A percentile compares a stretch with the other conserved stretches of the same genome.
Conservation (phyloP, 2,113 vertebrate species). For the Pontoporia blainvillei region DNA sequence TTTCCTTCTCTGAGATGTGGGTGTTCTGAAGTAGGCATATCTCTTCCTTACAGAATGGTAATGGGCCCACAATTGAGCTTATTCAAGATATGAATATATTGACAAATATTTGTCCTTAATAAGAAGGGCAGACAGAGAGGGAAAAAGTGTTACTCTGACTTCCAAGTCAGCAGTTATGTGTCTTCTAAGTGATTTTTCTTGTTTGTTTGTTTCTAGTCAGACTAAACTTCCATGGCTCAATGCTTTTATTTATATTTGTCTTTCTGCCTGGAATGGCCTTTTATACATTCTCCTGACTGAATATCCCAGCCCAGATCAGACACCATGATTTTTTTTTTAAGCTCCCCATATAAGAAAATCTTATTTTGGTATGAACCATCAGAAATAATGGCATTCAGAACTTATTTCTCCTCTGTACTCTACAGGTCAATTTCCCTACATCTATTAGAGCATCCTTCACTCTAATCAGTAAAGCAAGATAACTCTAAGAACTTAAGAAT, state of each 20-base stretch:
- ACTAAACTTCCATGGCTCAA: not conserved
- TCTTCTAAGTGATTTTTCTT: not conserved
- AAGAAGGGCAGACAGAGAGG: not conserved
- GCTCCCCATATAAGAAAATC: not conserved
- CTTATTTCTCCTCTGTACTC: not conserved
- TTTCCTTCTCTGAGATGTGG: not conserved
- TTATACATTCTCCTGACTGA: not conserved
- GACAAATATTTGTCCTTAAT: not conserved
- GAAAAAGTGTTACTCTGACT: not conserved
- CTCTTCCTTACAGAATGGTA: not conserved
- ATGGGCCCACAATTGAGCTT: not conserved
- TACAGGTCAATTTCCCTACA: not conserved
- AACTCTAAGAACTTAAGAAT: not conserved
- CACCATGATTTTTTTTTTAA: not conserved
- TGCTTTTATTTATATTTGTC: not conserved
- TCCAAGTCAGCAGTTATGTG: not conserved
- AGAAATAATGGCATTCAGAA: not conserved
- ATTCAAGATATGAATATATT: not conserved
- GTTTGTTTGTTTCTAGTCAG: not conserved
- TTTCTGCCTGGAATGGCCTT: not conserved
- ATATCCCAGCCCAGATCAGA: not conserved
- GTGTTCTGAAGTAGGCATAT: not conserved
- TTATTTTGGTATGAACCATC: not conserved
- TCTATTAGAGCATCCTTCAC: not conserved
- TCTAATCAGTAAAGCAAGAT: conserved; percentile 8